Evolutionary conservation across 1,140 invertebrate species (phyloP).

Genomic region (Calephelis nemesis): DNA sequence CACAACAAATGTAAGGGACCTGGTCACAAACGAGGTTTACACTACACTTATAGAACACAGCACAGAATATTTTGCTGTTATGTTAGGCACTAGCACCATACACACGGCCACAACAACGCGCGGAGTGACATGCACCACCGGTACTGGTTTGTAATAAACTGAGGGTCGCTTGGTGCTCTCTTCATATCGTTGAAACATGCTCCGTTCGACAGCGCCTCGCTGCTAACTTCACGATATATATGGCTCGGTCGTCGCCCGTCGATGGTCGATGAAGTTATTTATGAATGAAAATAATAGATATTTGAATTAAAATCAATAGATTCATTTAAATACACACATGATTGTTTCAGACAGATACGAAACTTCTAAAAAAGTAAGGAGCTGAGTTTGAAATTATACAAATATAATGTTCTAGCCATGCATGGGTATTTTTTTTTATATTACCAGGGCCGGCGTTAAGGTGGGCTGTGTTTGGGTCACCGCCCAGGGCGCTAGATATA

Average conservation of each 20-base stretch:
- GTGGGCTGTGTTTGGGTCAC: too few species aligned
- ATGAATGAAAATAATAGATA: too few species aligned
- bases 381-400: too few species aligned
- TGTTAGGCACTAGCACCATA: slow-evolving; percentile 72
- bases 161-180: slow-evolving; percentile 63
- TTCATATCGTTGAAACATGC: slow-evolving; percentile 56
- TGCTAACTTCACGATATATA: slow-evolving; percentile 51
- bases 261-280: slow-evolving; percentile 68
- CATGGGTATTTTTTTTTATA: too few species aligned
- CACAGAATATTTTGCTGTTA: slow-evolving; percentile 72
- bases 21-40: slow-evolving; percentile 52
- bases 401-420: too few species aligned
- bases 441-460: too few species aligned
- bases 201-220: slow-evolving; percentile 43
- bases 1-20: slow-evolving; percentile 65
- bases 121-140: slow-evolving; percentile 61
- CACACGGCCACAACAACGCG: slow-evolving; percentile 60
- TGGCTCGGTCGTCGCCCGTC: slow-evolving; percentile 57
- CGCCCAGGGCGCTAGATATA: too few species aligned
- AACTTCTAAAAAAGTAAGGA: too few species aligned
- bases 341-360: too few species aligned
- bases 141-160: slow-evolving; percentile 69
- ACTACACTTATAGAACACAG: slow-evolving; percentile 68
- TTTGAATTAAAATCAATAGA: too few species aligned
- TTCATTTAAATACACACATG: too few species aligned